phyloP scores from a whole-genome alignment of 2,113 vertebrate species.

The Gallinago paraguaiae region DNA sequence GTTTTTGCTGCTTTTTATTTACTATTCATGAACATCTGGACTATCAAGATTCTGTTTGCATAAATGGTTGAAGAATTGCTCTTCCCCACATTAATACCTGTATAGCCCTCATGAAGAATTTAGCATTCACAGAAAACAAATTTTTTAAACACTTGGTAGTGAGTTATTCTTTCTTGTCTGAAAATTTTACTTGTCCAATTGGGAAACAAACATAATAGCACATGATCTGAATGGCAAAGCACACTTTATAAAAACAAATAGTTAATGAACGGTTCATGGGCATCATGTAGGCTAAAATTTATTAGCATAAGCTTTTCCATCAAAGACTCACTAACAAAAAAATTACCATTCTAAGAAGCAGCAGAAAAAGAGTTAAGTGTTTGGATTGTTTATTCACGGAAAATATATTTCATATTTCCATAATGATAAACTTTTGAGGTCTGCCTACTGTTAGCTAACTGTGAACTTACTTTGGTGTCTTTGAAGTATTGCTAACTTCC shows the following conservation, averaged over 20 bases:
- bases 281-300: background rate
- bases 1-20: constrained; percentile 42
- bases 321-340: background rate
- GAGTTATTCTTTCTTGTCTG: background rate
- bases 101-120: background rate
- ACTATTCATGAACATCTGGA: constrained; percentile 68
- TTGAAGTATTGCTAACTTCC: constrained; percentile 37
- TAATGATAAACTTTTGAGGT: background rate
- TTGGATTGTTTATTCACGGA: background rate
- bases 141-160: background rate
- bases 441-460: background rate
- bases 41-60: constrained; percentile 31
- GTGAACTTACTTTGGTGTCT: constrained; percentile 34
- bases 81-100: background rate
- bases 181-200: background rate
- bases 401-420: background rate
- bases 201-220: background rate
- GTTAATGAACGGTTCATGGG: background rate
- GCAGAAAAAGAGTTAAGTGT: background rate
- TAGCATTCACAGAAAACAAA: background rate
- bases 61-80: background rate
- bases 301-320: background rate
- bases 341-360: background rate
- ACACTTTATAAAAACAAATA: background rate
- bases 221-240: background rate